These are phyloP conservation scores for Lordiphosa collinella DNA, from an alignment of 1,140 invertebrate species.

Conservation along the genomic window DNA sequence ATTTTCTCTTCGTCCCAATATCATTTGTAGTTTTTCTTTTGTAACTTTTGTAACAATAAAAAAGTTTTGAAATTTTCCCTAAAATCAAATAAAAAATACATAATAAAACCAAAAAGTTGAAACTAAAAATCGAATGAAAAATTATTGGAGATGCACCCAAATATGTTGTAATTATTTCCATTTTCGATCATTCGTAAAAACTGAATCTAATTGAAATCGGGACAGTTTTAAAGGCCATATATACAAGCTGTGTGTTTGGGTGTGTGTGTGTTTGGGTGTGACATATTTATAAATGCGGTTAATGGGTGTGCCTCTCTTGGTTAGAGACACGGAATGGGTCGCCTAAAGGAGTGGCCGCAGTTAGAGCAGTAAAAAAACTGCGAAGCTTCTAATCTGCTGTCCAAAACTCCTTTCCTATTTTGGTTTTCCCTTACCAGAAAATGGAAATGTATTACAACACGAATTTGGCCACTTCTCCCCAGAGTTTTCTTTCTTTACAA, in stretches of 20 bases:
- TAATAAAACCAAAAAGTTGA: conserved; percentile 54
- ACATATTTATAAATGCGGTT: conserved; percentile 50
- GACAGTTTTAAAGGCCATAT: conserved; percentile 23
- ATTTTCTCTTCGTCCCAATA: too few species aligned
- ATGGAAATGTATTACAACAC: conserved; percentile 80
- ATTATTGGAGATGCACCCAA: conserved; percentile 78
- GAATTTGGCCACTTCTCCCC: conserved; percentile 79
- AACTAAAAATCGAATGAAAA: conserved; percentile 74
- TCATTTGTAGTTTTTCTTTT: conserved; percentile 1
- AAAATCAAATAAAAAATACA: conserved; percentile 56
- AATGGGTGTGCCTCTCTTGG: conserved; percentile 13
- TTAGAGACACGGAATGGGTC: conserved; percentile 23
- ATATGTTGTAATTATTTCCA: conserved; percentile 80
- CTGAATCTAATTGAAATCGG: conserved; percentile 57
- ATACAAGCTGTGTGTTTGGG: conserved; percentile 49
- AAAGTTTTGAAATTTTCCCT: conserved; percentile 31
- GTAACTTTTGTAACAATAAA: conserved; percentile 16
- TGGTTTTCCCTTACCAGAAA: conserved; percentile 34
- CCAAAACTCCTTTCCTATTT: conserved; percentile 6
- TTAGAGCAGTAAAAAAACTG: too few species aligned
- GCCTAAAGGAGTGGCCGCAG: too few species aligned
- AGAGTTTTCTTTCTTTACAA: conserved; percentile 73
- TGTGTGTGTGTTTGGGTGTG: conserved; percentile 8
- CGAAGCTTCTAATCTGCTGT: too few species aligned
- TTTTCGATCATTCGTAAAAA: conserved; percentile 55